Percentiles rank a stretch among this genome's conserved stretches.
Evolutionary conservation across 2,113 vertebrate species (phyloP).

Genomic region (Cyphomyrus plagiostoma): DNA sequence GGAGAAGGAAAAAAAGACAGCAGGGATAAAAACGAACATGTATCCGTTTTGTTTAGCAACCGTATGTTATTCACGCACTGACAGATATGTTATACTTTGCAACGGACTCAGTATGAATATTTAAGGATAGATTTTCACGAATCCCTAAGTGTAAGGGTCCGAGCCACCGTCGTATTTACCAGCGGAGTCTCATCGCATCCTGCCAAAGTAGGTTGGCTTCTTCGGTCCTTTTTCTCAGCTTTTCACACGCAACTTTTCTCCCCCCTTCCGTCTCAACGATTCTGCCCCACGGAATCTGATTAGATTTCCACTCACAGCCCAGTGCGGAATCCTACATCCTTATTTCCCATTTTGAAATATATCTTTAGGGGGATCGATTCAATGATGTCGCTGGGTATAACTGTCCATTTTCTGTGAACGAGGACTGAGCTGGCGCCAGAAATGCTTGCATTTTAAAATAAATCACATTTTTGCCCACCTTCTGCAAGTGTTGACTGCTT

Average conservation of each 20-base stretch:
- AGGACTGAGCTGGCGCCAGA: background rate
- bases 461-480: background rate
- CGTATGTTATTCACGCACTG: background rate
- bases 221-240: slow-evolving; percentile 30
- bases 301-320: slow-evolving; percentile 91
- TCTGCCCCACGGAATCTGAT: slow-evolving; percentile 67
- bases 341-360: slow-evolving; percentile 34
- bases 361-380: slow-evolving; percentile 13
- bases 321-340: slow-evolving; percentile 76
- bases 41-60: background rate
- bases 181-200: slow-evolving; percentile 23
- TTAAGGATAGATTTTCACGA: background rate
- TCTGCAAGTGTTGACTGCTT: background rate
- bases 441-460: background rate
- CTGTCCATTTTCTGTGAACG: background rate
- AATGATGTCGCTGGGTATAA: background rate
- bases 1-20: slow-evolving; percentile 29
- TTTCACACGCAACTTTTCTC: slow-evolving; percentile 49
- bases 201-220: slow-evolving; percentile 17
- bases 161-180: slow-evolving; percentile 20
- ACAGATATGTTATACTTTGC: slow-evolving; percentile 12
- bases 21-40: background rate
- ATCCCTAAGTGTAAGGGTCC: slow-evolving; percentile 19
- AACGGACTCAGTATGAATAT: background rate
- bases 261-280: slow-evolving; percentile 33